phyloP scores from a whole-genome alignment of 2,888 invertebrate genomes.

The Cylloceria caligata region DNA sequence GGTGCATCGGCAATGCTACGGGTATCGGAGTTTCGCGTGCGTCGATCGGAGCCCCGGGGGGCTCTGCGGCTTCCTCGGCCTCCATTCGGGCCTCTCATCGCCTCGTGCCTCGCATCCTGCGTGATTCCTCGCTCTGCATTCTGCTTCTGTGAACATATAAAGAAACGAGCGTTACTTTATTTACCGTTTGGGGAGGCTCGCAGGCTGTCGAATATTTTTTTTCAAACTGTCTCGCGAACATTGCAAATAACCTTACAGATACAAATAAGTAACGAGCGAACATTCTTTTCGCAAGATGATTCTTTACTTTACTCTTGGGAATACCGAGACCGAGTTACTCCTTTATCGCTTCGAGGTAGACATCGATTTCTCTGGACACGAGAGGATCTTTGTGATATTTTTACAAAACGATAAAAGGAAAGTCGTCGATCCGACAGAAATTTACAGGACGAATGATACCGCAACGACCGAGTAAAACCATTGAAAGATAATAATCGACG shows the following conservation, averaged over 20 bases:
- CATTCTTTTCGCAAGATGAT: conserved; percentile 26
- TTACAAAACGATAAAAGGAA: conserved; percentile 22
- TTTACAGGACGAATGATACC: conserved; percentile 34
- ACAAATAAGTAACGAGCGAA: conserved; percentile 41
- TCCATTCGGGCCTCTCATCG: conserved; percentile 83
- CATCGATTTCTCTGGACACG: conserved; percentile 3
- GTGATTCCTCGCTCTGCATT: conserved; percentile 76
- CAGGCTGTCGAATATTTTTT: conserved; percentile 4
- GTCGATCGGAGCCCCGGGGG: conserved; percentile 82
- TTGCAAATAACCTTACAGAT: conserved; percentile 18
- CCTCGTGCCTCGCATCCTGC: conserved; percentile 75
- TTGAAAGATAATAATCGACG: conserved; percentile 58
- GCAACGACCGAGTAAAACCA: conserved; percentile 44
- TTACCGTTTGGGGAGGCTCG: conserved; percentile 46
- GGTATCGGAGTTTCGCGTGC: conserved; percentile 68
- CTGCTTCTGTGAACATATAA: conserved; percentile 71
- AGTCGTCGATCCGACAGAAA: conserved; percentile 5
- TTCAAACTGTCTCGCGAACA: conserved; percentile 12
- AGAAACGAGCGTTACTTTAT: conserved; percentile 38
- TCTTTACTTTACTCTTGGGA: conserved; percentile 58
- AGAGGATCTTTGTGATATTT: conserved; percentile 14
- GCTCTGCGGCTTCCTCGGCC: conserved; percentile 83
- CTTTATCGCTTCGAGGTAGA: conserved; percentile 32
- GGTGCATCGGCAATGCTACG: conserved; percentile 53
- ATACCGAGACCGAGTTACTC: conserved; percentile 54